Evolutionary conservation across 2,113 vertebrate species (phyloP).

Genomic region (Cephalopholis sonnerati): DNA sequence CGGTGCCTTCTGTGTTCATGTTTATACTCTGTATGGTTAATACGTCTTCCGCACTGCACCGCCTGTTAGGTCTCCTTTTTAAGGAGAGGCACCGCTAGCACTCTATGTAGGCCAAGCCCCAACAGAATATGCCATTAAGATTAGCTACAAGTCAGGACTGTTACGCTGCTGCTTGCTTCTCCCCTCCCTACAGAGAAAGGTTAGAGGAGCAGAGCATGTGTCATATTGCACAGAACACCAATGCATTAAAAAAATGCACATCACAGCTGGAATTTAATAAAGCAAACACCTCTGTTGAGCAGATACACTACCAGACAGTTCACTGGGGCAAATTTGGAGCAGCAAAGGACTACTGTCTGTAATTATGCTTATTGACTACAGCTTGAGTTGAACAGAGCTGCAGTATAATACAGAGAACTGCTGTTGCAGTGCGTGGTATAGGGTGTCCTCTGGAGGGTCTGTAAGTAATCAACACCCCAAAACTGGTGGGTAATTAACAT

Average conservation of each 20-base stretch:
- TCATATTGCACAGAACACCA: neutral
- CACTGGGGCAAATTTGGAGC: conserved; percentile 21
- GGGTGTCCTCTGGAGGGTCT: conserved; percentile 26
- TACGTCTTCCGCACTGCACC: conserved; percentile 60
- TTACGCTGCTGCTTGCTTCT: conserved; percentile 40
- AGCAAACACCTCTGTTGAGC: conserved; percentile 28
- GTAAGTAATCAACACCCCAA: conserved; percentile 53
- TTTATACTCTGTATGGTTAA: conserved; percentile 63
- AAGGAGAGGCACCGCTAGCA: conserved; percentile 61
- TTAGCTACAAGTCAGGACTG: conserved; percentile 73
- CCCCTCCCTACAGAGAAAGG: conserved; percentile 55
- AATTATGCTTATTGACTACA: conserved; percentile 54
- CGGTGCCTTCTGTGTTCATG: conserved; percentile 63
- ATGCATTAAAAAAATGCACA: conserved; percentile 10
- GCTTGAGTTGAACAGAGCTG: conserved; percentile 35
- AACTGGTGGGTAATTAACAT: conserved; percentile 46
- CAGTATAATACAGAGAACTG: conserved; percentile 5
- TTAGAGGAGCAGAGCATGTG: conserved; percentile 54
- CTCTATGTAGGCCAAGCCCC: conserved; percentile 84
- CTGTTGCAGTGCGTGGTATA: neutral
- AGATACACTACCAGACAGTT: conserved; percentile 19
- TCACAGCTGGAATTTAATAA: conserved; percentile 32
- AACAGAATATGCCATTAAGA: conserved; percentile 80
- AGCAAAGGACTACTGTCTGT: conserved; percentile 10
- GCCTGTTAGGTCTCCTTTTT: conserved; percentile 66